phyloP scores from a whole-genome alignment of 2,113 vertebrate genomes.

The Scalopus aquaticus region DNA sequence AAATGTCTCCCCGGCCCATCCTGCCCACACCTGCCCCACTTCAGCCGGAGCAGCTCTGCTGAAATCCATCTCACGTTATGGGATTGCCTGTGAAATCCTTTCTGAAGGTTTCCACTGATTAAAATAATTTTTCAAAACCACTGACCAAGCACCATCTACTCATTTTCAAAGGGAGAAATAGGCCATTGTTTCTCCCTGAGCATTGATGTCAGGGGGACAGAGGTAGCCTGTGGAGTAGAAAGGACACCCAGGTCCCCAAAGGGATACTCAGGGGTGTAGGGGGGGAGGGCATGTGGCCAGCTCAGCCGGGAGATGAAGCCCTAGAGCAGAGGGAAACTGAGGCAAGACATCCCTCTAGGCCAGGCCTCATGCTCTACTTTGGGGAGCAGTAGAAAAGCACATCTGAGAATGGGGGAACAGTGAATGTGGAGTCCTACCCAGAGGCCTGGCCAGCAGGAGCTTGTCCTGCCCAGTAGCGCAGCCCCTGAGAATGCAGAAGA shows the following conservation, averaged over 20 bases:
- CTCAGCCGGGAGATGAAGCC: background rate
- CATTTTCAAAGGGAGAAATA: background rate
- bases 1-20: rapidly evolving
- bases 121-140: background rate
- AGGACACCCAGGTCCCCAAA: background rate
- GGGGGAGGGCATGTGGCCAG: too few species aligned
- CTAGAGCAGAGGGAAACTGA: background rate
- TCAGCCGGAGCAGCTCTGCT: background rate
- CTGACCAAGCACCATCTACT: background rate
- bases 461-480: too few species aligned
- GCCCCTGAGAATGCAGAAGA: too few species aligned
- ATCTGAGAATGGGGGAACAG: background rate
- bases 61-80: background rate
- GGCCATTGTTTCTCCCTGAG: background rate
- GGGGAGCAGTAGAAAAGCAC: background rate
- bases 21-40: background rate
- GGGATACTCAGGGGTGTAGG: too few species aligned
- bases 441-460: background rate
- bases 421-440: rapidly evolving
- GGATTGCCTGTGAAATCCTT: background rate
- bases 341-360: background rate
- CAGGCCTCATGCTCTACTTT: too few species aligned
- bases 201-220: background rate
- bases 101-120: background rate
- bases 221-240: too few species aligned